Conservation (phyloP, 2,888 invertebrate genomes). For the Empis stercorea region DNA sequence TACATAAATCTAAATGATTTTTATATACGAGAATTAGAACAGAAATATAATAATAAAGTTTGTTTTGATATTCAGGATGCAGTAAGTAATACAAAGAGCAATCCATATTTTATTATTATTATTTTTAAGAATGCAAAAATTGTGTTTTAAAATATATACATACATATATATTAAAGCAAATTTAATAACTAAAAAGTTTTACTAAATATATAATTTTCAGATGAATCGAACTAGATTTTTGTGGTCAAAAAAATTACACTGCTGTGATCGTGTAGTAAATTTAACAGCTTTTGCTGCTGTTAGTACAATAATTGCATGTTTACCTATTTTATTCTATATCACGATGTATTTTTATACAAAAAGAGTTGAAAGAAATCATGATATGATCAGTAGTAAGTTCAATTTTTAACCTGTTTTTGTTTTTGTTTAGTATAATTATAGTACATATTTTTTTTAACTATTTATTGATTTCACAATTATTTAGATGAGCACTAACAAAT, state of each 20-base stretch:
- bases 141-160: not conserved
- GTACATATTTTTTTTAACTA: too few species aligned
- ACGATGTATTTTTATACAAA: constrained; percentile 5
- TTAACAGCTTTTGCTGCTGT: constrained; percentile 4
- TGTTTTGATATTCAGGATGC: constrained; percentile 26
- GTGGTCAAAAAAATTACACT: constrained; percentile 12
- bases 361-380: constrained; percentile 5
- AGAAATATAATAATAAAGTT: constrained; percentile 16
- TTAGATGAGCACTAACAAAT: too few species aligned
- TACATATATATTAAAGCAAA: too few species aligned
- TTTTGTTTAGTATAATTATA: too few species aligned
- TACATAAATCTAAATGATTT: not conserved
- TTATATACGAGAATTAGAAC: not conserved
- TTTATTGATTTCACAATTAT: too few species aligned
- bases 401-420: not conserved
- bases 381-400: not conserved
- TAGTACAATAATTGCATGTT: not conserved
- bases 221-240: constrained; percentile 11
- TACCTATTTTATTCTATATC: constrained; percentile 8
- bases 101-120: too few species aligned
- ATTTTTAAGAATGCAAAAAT: too few species aligned
- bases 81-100: too few species aligned
- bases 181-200: too few species aligned
- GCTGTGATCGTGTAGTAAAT: constrained; percentile 7
- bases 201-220: constrained; percentile 5